A percentile compares a stretch with the other conserved stretches of the same genome.
Evolutionary conservation across 2,113 vertebrate species (phyloP).

Genomic region (Calyptommatus sinebrachiatus): DNA sequence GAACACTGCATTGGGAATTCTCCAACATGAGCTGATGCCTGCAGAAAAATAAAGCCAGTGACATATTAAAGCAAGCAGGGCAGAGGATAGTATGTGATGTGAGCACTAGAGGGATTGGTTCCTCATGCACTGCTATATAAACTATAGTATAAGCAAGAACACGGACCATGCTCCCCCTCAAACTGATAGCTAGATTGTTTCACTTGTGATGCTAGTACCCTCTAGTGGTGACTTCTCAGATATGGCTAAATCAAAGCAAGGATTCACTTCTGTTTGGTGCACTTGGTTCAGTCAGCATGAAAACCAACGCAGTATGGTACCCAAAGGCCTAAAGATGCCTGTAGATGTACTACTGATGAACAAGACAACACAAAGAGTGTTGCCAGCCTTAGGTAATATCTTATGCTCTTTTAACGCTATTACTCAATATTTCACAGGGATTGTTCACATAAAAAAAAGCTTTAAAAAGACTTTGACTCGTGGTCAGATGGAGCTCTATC

Average conservation of each 20-base stretch:
- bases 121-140: fast-evolving
- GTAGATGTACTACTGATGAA: neutral
- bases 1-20: neutral
- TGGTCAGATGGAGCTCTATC: no score
- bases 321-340: neutral
- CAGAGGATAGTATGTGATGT: fast-evolving
- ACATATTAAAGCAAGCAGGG: neutral
- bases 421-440: neutral
- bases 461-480: neutral
- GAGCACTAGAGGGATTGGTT: neutral
- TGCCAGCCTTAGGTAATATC: neutral
- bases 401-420: neutral
- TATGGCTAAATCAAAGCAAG: neutral
- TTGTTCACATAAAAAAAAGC: neutral
- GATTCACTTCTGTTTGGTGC: neutral
- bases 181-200: neutral
- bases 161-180: neutral
- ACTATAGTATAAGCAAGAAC: neutral
- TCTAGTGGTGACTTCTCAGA: neutral
- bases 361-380: neutral
- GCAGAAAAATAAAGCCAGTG: neutral
- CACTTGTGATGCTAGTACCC: constrained; percentile 1
- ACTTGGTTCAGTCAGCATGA: neutral
- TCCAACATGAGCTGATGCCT: constrained; percentile 19
- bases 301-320: neutral